These are phyloP conservation scores for Andrena dorsata DNA, from an alignment of 2,888 invertebrate species.

Conservation along the genomic window DNA sequence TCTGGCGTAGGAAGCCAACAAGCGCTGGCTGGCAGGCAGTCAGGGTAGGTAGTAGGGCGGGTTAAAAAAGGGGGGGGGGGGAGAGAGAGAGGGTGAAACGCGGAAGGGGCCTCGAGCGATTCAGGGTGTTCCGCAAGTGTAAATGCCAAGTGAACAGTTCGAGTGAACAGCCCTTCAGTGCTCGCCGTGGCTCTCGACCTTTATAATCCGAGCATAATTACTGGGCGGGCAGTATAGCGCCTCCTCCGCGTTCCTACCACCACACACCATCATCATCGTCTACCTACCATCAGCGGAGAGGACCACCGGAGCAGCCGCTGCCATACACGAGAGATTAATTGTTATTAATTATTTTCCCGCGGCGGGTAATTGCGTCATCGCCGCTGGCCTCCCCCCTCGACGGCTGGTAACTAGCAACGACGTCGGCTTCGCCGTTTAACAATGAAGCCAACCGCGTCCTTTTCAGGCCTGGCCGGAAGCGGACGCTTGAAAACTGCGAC, in stretches of 20 bases:
- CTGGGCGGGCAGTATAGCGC: conserved; percentile 77
- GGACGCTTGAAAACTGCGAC: conserved; percentile 80
- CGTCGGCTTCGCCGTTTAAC: conserved; percentile 78
- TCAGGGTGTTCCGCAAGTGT: conserved; percentile 79
- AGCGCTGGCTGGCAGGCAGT: conserved; percentile 41
- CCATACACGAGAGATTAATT: conserved; percentile 84
- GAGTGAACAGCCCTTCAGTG: conserved; percentile 83
- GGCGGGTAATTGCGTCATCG: conserved; percentile 83
- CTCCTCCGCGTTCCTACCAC: conserved; percentile 64
- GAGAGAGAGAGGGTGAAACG: conserved; percentile 59
- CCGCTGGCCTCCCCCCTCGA: conserved; percentile 56
- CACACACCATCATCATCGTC: conserved; percentile 44
- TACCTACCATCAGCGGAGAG: conserved; percentile 47
- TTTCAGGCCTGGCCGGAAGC: conserved; percentile 80
- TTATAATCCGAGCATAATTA: conserved; percentile 84
- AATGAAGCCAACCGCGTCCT: conserved; percentile 80
- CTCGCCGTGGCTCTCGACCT: conserved; percentile 82
- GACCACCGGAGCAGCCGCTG: conserved; percentile 70
- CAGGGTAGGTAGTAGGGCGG: conserved; percentile 26
- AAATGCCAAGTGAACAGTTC: conserved; percentile 85
- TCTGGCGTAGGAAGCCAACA: conserved; percentile 51
- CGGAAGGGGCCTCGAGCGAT: conserved; percentile 76
- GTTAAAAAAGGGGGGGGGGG: conserved; percentile 31
- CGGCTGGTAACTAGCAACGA: conserved; percentile 64
- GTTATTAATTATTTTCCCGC: conserved; percentile 85